phyloP scores from a whole-genome alignment of 2,797 vertebrate species.

The Tragelaphus oryx region DNA sequence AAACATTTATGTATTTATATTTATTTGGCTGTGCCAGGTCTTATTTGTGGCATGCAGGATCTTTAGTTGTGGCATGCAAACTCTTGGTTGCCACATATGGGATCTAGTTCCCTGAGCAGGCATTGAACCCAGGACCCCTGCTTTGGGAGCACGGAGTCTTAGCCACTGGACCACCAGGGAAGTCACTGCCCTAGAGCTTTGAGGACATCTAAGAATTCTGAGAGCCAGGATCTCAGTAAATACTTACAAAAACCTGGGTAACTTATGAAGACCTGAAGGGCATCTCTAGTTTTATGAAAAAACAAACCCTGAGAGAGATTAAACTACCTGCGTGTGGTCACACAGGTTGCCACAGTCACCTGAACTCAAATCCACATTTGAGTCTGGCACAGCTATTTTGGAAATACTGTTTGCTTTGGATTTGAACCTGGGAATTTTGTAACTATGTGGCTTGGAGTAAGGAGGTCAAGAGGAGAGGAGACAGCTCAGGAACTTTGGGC shows the following conservation, averaged over 20 bases:
- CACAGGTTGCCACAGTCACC: not conserved
- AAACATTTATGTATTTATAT: not conserved
- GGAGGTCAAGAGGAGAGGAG: not conserved
- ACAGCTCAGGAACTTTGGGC: not conserved
- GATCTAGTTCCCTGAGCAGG: not conserved
- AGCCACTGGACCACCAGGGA: not conserved
- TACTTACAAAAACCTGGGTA: not conserved
- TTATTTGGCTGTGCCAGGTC: not conserved
- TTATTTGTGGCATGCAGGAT: not conserved
- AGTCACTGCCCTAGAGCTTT: not conserved
- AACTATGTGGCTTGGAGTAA: not conserved
- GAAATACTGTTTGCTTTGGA: not conserved
- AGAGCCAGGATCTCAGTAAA: not conserved
- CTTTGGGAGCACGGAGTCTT: not conserved
- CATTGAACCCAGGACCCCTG: not conserved
- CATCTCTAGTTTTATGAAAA: not conserved
- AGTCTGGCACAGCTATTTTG: not conserved
- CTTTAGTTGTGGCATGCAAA: not conserved
- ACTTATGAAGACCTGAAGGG: not conserved
- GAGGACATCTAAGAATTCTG: not conserved
- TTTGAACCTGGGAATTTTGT: not conserved
- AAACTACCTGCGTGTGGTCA: not conserved
- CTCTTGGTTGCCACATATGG: not conserved
- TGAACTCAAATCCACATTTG: not conserved
- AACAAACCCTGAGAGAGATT: constrained; percentile 6